Conservation (phyloP, 2,888 invertebrate genomes). For the Diabrotica balteata region DNA sequence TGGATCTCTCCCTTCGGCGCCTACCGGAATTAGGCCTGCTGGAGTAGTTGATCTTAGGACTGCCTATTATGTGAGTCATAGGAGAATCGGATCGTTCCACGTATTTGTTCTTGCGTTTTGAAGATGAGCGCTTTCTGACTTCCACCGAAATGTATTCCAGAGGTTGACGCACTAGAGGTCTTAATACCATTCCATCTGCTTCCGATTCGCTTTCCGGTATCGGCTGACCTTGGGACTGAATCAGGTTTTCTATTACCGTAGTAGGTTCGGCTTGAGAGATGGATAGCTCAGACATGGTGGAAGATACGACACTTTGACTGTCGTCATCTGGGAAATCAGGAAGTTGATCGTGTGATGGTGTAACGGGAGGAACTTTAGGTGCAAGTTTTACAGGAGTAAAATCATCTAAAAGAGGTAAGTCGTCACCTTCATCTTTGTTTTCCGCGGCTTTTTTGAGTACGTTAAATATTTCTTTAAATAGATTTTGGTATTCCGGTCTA, state of each 20-base stretch:
- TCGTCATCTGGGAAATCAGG: slow-evolving; percentile 70
- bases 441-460: slow-evolving; percentile 84
- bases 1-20: slow-evolving; percentile 63
- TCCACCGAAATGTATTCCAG: slow-evolving; percentile 76
- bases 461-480: slow-evolving; percentile 85
- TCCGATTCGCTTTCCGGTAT: slow-evolving; percentile 50
- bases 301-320: slow-evolving; percentile 77
- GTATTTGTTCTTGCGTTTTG: slow-evolving; percentile 68
- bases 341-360: slow-evolving; percentile 70
- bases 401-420: slow-evolving; percentile 75
- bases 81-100: slow-evolving; percentile 75
- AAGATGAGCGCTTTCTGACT: slow-evolving; percentile 72
- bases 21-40: slow-evolving; percentile 61
- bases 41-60: slow-evolving; percentile 70
- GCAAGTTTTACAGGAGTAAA: slow-evolving; percentile 57
- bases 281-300: slow-evolving; percentile 76
- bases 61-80: slow-evolving; percentile 66
- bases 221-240: slow-evolving; percentile 55
- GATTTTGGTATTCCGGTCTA: slow-evolving; percentile 79
- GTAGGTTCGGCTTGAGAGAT: slow-evolving; percentile 74
- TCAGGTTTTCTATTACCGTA: slow-evolving; percentile 65
- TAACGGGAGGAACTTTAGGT: slow-evolving; percentile 69
- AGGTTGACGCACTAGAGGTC: slow-evolving; percentile 75
- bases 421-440: slow-evolving; percentile 81
- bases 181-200: slow-evolving; percentile 64